Evolutionary conservation across 2,888 invertebrate genomes (phyloP), one percentile per base, ranked within the genome.

Genomic region (Halocaridina rubra): DNA sequence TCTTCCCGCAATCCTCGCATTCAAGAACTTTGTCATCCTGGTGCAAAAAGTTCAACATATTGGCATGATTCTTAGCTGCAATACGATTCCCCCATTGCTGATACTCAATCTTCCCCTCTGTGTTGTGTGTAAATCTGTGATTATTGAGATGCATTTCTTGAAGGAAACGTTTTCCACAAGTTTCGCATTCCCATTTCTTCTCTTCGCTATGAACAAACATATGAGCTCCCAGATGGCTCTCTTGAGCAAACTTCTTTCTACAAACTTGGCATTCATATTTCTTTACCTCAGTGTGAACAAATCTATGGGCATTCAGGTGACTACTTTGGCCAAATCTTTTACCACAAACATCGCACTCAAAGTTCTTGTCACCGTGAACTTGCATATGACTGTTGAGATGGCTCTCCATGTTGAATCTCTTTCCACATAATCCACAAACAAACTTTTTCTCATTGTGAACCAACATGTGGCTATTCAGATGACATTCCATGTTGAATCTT

Each of bases 131-230:
- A 67, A 81, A 81, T 5, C 75, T 74, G 59, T 81, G 81, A 53
- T 75, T 81, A 57, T 81, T 81, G 46, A 81, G 57, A 39, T 81
- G 81, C 29, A 81, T 81, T 64, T 81, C 76, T 53, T 81, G 81
- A 3, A 74, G 67, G 32, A 81, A 81, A 16, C 81, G 75, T 67
- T 81, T 81, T 30, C 81, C 81, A 53, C 81, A 81, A 22, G 74
- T 75, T 30, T 81, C 81, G 32, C 81, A 81, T 29, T 81, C 81
- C 67, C 53, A 81, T n/a, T 22, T 57, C 53, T 81, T 81, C 39
- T 81, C 81, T n/a, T 81, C 81, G 8, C 46, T 76, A 22, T 81
- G 81, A 10, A 81, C 81, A 67, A 81, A 81, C 81, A 81, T 81
- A 67, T 81, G 81, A 46, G 64, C 67, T 30, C 67, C 75, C n/a